Percentiles rank a stretch among this genome's conserved stretches.
Conservation (phyloP, 2,113 vertebrate species). For the Megatriorchis doriae region DNA sequence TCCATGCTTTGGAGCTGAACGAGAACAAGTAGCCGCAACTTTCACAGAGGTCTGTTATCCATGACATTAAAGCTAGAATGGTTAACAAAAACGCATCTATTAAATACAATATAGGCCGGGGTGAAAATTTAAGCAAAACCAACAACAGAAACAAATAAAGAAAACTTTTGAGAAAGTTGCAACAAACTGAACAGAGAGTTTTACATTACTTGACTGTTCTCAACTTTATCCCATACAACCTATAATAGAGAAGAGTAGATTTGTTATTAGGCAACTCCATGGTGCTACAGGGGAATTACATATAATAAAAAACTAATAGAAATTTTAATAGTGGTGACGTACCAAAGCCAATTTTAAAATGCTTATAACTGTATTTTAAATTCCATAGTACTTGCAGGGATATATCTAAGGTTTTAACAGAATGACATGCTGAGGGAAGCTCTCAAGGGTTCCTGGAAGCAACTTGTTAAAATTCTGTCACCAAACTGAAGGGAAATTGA, state of each 20-base stretch:
- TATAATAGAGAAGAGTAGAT: background rate
- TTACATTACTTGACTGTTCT: background rate
- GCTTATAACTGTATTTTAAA: constrained; percentile 27
- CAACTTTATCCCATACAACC: background rate
- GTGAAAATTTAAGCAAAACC: background rate
- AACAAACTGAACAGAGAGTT: background rate
- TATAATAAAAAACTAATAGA: constrained; percentile 34
- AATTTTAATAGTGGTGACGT: background rate
- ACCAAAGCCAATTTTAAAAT: constrained; percentile 22
- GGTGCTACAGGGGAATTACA: constrained; percentile 11
- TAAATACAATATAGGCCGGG: background rate
- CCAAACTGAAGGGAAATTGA: constrained; percentile 39
- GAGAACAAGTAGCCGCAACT: background rate
- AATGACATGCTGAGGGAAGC: background rate
- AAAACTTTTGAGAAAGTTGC: background rate
- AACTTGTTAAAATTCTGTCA: constrained; percentile 50
- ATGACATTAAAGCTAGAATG: background rate
- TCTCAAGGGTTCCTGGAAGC: constrained; percentile 29
- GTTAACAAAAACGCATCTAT: background rate
- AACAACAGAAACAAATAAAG: background rate
- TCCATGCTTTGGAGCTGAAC: background rate
- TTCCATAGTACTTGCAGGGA: background rate
- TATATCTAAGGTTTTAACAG: background rate
- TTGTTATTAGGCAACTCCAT: constrained; percentile 7
- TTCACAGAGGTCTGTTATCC: background rate